Conservation (phyloP, 2,888 invertebrate genomes). For the Cylloceria caligata region DNA sequence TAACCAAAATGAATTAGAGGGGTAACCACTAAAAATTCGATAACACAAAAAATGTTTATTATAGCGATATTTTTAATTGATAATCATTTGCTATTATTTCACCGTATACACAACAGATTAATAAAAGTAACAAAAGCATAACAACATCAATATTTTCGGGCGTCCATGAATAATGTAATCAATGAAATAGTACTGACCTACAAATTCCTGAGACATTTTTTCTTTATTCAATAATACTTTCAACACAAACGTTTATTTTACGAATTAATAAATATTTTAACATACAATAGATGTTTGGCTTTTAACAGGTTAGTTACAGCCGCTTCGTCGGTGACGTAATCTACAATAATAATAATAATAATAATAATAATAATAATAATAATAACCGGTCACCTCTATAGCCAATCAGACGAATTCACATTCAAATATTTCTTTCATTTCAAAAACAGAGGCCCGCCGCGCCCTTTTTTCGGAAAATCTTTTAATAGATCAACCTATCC, state of each 20-base stretch:
- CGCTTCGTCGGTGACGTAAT: background rate
- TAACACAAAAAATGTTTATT: too few relatives aligned
- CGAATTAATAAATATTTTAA: background rate
- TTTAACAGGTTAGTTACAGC: background rate
- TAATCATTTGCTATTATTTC: too few relatives aligned
- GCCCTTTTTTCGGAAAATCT: background rate
- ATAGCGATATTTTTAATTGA: too few relatives aligned
- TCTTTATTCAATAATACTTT: background rate
- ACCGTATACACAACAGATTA: background rate
- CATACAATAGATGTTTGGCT: background rate
- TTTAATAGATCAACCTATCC: background rate
- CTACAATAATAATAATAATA: too few relatives aligned
- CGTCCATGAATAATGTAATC: background rate
- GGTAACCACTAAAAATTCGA: too few relatives aligned
- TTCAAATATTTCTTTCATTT: background rate
- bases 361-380: too few relatives aligned
- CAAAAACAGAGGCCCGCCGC: background rate
- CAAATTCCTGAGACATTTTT: constrained; percentile 54
- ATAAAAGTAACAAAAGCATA: too few relatives aligned
- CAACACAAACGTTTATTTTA: background rate
- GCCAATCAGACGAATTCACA: background rate
- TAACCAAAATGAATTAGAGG: too few relatives aligned
- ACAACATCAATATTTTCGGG: too few relatives aligned
- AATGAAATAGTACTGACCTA: constrained; percentile 54
- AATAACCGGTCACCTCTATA: background rate